phyloP scores from a whole-genome alignment of 1,140 invertebrate genomes.

The Drosophila pandora region DNA sequence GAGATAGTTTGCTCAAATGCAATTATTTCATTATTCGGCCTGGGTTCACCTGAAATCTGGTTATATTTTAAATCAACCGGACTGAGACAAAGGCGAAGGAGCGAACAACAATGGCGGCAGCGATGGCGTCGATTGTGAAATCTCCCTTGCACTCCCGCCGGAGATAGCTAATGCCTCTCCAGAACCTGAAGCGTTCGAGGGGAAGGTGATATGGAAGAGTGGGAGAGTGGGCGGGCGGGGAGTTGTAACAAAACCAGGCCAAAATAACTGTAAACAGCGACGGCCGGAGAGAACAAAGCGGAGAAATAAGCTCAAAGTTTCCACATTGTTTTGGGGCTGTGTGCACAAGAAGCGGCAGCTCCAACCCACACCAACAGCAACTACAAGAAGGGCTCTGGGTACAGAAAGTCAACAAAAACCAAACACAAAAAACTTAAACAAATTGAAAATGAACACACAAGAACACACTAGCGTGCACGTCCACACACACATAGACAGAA shows the following conservation, averaged over 20 bases:
- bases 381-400: conserved; percentile 5
- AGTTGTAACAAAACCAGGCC: conserved; percentile 2
- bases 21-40: background rate
- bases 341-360: conserved; percentile 1
- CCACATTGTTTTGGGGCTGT: conserved; percentile 12
- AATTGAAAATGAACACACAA: conserved; percentile 14
- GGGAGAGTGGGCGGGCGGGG: background rate
- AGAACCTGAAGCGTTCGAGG: background rate
- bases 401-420: conserved; percentile 11
- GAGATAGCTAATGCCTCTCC: background rate
- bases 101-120: too few species aligned
- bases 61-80: too few species aligned
- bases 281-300: conserved; percentile 8
- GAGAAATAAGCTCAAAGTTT: conserved; percentile 3
- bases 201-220: background rate
- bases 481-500: conserved; percentile 1
- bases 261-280: conserved; percentile 6
- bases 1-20: background rate
- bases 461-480: conserved; percentile 1
- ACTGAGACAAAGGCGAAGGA: too few species aligned
- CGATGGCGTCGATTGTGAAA: too few species aligned
- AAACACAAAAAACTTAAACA: conserved; percentile 10
- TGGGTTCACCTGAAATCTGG: background rate
- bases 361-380: background rate
- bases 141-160: background rate